Evolutionary conservation across 2,888 invertebrate genomes (phyloP), one percentile per base, ranked within the genome.

Genomic region (Drosophila neutralis): DNA sequence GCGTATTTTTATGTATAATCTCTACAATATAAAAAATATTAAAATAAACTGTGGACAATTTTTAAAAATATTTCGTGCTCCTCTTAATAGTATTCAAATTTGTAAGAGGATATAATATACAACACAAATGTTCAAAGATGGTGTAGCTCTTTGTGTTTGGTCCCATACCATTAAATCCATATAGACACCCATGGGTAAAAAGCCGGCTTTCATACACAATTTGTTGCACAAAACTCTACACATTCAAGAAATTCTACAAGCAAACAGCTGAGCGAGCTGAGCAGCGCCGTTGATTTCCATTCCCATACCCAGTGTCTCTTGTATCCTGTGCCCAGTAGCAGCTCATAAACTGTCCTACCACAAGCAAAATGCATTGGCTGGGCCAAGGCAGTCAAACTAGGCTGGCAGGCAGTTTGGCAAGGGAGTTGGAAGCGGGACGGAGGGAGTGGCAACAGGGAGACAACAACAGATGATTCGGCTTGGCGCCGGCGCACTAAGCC

Each of bases 301-400:
- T 48, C 59, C 69, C 72, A 54, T 54, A n/a, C 62, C 48, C 68
- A 52, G 21, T 51, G n/a, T 15, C n/a, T 59, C 27, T 45, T 61
- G 31, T 42, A n/a, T 21, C 13, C 29, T 40, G 48, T 57, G 58
- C 49, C 48, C 56, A 72, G 71, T 53, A 45, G 65, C 59, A 35
- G 53, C 59, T 64, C 52, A 65, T 65, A 69, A 72, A 75, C 69
- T 79, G 90, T 91, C 90, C 90, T 90, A 91, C 90, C 90, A 80
- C 90, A 90, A 91, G 80, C 74, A 33, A 80, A 88, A 89, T 88
- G 89, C 87, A 88, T 78, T 87, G 80, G 87, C 76, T 77, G 87
- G 74, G 80, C 68, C 81, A 80, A 52, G 73, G 61, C 67, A 62
- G 52, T 53, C 70, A 48, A 52, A 40, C 58, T 11, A 29, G 54